Base-by-base conservation (phyloP, 2,797 vertebrate species). In the Lates japonicus region DNA sequence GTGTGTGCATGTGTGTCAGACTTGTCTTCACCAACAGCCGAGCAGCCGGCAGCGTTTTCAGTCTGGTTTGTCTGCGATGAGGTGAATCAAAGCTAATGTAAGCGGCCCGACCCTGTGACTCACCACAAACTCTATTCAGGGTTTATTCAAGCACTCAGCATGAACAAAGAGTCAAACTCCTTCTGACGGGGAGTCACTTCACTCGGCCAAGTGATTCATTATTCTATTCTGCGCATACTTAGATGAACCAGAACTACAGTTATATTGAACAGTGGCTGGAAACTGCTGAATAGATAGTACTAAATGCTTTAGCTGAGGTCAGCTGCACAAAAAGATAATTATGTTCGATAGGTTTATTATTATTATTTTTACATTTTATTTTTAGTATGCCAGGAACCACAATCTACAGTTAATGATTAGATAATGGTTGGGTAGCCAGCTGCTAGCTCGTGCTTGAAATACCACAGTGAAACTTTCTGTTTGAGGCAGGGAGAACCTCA, bases 51-150 rank as follows among this genome's bases (percentile, higher is more conserved):
- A 83, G 89, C 73, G 1, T 76, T 90, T 84, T 85, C 79, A 61
- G 81, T 89, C 84, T 81, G 83, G 68, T 86, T 82, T 6, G 25
- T 70, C 71, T 20, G 76, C 12, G 60, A 62, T 22, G 79, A 87
- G 70, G 79, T 78, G 80, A 87, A 86, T 86, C 78, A 61, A 86
- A 82, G 48, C 76, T 75, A 76, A 79, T 48, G 74, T 7, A 35
- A 60, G 72, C 60, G 3, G 68, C 86, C 85, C 41, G 39, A 76
- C 89, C 86, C 78, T 12, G 44, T 91, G 90, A 92, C 81, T 93
- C 91, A 91, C 42, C n/a, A 6, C 42, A 60, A 66, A 81, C 61
- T 77, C 58, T 19, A 39, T 82, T 86, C 82, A 82, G 63, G 57
- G 78, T 76, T 60, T 55, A 25, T 77, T 83, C 65, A 90, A 88